Base-by-base conservation (phyloP, 2,113 vertebrate species). In the Malaclemys terrapin region DNA sequence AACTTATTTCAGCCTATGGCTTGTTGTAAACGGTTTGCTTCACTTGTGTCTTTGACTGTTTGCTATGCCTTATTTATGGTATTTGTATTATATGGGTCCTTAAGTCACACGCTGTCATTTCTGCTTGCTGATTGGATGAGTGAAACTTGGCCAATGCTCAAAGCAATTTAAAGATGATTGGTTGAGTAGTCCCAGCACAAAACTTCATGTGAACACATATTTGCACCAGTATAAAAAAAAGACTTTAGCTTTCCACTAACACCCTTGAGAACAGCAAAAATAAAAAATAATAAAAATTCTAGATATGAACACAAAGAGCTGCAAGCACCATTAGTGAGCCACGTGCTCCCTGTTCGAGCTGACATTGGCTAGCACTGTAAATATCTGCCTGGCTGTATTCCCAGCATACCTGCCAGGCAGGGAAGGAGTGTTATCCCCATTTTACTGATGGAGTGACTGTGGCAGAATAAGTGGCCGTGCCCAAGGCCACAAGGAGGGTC, bases 91-190 rank as follows among this genome's bases (percentile, higher is more conserved):
- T 20, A n/a, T 19, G 53, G 38, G 8, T n/a, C 75, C 65, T 54
- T 4, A 17, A 10, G 69, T 9, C 20, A 2, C 13, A 57, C 45
- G 8, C 42, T 50, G 10, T 29, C 53, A 4, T 81, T 38, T 69
- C 1, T 0, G 20, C 79, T 4, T 1, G 35, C 81, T 6, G 53
- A 76, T 31, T 0, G 50, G 59, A 20, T 10, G 12, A 62, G 19
- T 0, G 1, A n/a, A 76, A 13, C 0, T 2, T 50, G 3, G 84
- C 42, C 5, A 14, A 13, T n/a, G 22, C 11, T 9, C 0, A 29
- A 0, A 29, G 2, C 0, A 16, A 17, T 25, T 17, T 2, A 6
- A 2, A 8, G 13, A 54, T 0, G 8, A 1, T 47, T 78, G 38
- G 42, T 75, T 91, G 84, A 13, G 45, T 25, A 82, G 11, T 0